phyloP scores from a whole-genome alignment of 2,888 invertebrate species.

The Catocala sponsa region DNA sequence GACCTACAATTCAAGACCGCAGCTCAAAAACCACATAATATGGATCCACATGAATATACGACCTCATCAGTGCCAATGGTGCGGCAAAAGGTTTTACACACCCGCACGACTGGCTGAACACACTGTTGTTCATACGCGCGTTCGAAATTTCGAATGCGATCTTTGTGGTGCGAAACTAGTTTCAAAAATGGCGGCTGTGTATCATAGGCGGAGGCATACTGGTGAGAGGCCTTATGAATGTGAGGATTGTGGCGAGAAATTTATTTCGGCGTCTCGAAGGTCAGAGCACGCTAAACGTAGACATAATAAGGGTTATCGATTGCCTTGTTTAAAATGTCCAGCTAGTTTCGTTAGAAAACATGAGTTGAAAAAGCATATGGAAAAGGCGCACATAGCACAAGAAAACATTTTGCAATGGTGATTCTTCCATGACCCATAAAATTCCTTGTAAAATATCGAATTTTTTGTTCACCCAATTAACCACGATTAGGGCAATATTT shows the following conservation, averaged over 20 bases:
- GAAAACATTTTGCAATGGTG: conserved; percentile 27
- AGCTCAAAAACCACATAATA: conserved; percentile 80
- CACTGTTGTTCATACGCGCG: conserved; percentile 84
- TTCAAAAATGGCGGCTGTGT: conserved; percentile 80
- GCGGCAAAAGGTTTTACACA: conserved; percentile 84
- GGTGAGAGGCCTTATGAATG: conserved; percentile 82
- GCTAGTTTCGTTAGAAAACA: conserved; percentile 69
- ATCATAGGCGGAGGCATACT: conserved; percentile 81
- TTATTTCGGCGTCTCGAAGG: conserved; percentile 78
- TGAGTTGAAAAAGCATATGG: conserved; percentile 72
- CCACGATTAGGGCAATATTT: too few species aligned
- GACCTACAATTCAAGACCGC: conserved; percentile 72
- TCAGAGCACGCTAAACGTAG: conserved; percentile 78
- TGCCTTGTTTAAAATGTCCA: conserved; percentile 68
- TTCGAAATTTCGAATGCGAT: conserved; percentile 84
- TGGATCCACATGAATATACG: conserved; percentile 84
- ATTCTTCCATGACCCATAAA: background rate
- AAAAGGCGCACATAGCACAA: conserved; percentile 61
- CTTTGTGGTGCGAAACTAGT: conserved; percentile 83
- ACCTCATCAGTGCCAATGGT: conserved; percentile 85
- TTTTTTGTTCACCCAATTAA: too few species aligned
- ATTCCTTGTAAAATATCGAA: too few species aligned
- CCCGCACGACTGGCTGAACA: conserved; percentile 84
- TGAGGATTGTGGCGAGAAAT: conserved; percentile 75
- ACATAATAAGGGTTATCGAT: conserved; percentile 70